Evolutionary conservation across 1,140 invertebrate species (phyloP).

Genomic region (Cataglyphis hispanica): DNA sequence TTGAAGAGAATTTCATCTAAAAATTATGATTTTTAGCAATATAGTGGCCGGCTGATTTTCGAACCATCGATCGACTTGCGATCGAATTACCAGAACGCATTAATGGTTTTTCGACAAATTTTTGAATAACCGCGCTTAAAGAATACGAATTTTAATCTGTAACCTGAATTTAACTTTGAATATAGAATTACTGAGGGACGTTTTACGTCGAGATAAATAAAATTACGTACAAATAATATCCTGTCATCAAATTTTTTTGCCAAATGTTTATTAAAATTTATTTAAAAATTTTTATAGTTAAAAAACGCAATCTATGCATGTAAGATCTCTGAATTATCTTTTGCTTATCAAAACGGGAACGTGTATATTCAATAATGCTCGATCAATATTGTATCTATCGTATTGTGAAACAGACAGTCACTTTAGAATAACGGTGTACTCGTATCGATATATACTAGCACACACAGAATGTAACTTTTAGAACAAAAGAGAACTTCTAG

Average conservation of each 20-base stretch:
- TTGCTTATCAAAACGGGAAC: slow-evolving; percentile 29
- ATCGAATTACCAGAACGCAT: background rate
- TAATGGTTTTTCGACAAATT: background rate
- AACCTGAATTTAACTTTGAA: background rate
- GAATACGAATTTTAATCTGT: background rate
- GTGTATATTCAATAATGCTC: slow-evolving; percentile 38
- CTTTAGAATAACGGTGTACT: background rate
- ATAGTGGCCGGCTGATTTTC: background rate
- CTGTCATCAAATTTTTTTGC: slow-evolving; percentile 16
- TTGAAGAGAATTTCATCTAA: slow-evolving; percentile 5
- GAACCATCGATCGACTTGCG: background rate
- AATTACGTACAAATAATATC: background rate
- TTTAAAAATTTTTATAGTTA: slow-evolving; percentile 16
- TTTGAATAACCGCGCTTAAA: background rate
- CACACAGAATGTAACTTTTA: slow-evolving; percentile 25
- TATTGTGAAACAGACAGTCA: background rate
- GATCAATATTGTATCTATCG: background rate
- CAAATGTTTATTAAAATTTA: too few species aligned
- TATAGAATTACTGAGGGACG: too few species aligned
- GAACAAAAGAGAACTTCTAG: slow-evolving; percentile 43
- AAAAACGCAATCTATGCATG: too few species aligned
- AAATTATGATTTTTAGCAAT: slow-evolving; percentile 23
- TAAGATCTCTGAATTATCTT: background rate
- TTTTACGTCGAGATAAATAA: too few species aligned
- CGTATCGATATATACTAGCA: slow-evolving; percentile 23